phyloP scores from a whole-genome alignment of 2,888 invertebrate genomes.

The Coecobrya sp. region DNA sequence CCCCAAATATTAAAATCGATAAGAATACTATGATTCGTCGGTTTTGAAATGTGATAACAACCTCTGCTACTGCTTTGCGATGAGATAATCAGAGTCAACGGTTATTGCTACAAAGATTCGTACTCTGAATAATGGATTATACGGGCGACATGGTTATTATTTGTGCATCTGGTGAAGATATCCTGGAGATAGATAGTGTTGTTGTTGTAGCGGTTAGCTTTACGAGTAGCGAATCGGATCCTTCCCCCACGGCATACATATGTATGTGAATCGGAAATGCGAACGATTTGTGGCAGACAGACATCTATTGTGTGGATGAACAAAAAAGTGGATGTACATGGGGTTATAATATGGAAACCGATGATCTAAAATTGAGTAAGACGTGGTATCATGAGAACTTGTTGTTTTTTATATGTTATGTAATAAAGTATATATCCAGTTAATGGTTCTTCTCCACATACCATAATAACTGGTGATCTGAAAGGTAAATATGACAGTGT shows the following conservation, averaged over 20 bases:
- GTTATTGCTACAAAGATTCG: constrained; percentile 60
- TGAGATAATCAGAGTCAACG: constrained; percentile 29
- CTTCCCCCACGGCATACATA: not conserved
- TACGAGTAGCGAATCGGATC: not conserved
- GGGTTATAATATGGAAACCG: not conserved
- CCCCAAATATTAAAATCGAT: too few relatives aligned
- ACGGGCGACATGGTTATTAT: constrained; percentile 19
- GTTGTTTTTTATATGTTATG: not conserved
- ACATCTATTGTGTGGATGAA: not conserved
- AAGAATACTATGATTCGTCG: too few relatives aligned
- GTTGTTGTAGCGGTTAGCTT: not conserved
- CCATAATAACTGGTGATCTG: constrained; percentile 18
- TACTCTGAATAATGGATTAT: constrained; percentile 61
- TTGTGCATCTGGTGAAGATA: not conserved
- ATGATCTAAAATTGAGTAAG: not conserved
- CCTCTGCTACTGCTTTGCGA: not conserved
- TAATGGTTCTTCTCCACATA: not conserved
- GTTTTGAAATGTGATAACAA: too few relatives aligned
- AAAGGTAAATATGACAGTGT: constrained; percentile 48
- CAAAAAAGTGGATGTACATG: not conserved
- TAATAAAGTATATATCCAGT: not conserved
- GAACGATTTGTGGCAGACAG: constrained; percentile 17
- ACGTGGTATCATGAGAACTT: not conserved
- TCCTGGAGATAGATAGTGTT: not conserved
- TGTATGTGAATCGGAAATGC: constrained; percentile 26